phyloP scores from a whole-genome alignment of 1,140 invertebrate species.

The Aporrectodea caliginosa region DNA sequence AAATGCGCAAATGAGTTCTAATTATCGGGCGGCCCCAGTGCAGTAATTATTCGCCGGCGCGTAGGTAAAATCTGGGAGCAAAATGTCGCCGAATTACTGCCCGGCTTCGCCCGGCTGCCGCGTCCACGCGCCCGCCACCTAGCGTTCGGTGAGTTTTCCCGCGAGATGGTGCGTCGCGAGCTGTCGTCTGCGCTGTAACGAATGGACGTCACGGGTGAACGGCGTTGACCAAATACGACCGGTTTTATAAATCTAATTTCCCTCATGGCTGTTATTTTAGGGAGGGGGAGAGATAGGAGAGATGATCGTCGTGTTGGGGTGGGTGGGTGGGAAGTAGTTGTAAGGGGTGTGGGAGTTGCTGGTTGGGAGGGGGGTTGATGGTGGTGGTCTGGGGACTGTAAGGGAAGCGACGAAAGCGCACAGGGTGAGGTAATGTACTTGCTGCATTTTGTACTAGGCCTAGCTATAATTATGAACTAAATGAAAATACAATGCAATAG shows the following conservation, averaged over 20 bases:
- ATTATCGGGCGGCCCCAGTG: background rate
- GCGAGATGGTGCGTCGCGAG: no score
- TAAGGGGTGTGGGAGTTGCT: background rate
- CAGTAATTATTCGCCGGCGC: background rate
- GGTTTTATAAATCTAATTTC: background rate
- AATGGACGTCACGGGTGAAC: background rate
- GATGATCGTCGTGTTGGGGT: background rate
- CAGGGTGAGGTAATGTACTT: no score
- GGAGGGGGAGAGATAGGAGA: background rate
- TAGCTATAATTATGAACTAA: no score
- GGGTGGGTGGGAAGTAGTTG: background rate
- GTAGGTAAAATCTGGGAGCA: background rate
- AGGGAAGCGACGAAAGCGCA: no score
- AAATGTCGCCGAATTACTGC: background rate
- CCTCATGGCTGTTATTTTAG: background rate
- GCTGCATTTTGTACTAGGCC: no score
- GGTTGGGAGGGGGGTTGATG: no score
- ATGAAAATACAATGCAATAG: no score
- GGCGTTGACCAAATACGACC: background rate
- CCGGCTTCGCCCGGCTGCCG: background rate
- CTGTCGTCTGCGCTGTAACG: no score
- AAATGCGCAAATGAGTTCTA: background rate
- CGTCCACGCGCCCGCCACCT: no score
- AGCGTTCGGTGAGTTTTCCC: background rate
- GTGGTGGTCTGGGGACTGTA: no score